Evolutionary conservation across 2,113 vertebrate genomes (phyloP), one percentile per base, ranked within the genome.

Genomic region (Excalfactoria chinensis): DNA sequence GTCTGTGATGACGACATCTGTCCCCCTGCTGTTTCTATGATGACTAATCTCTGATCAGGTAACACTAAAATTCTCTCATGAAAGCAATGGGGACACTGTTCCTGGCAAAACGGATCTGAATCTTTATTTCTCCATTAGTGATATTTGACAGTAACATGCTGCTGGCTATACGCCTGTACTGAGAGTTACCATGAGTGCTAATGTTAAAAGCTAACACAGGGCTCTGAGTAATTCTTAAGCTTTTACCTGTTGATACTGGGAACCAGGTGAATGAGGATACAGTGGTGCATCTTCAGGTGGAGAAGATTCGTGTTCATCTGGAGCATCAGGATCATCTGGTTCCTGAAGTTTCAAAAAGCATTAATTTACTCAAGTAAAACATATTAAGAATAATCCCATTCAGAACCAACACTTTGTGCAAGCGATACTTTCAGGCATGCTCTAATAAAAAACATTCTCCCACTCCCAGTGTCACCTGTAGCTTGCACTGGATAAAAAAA

Each of bases 231-330:
- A 49, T 4, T 64, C 35, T 59, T 59, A 35, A 70, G 62, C 28
- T 86, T 64, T 96, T 98, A 99, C 99, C 99, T 99, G 99, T 93
- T 99, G 99, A 98, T 98, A 99, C 91, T 99, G 99, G 85, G 99
- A 99, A 96, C 99, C 99, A 96, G 99, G 98, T 97, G 99, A 99
- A 97, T 99, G 98, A 17, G 99, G 99, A 96, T 99, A 99, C 77
- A 99, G 97, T 51, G 99, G 98, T 19, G 99, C 99, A 98, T 99
- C 99, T 97, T 99, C 99, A 67, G 99, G 99, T 79, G 99, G 99
- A 96, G 99, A 99, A 32, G 99, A 98, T 84, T 99, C 99, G 96
- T 99, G 99, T 97, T 99, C 99, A 93, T 99, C 99, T 46, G 99
- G 98, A 85, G 98, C 99, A 97, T 99, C 99, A 97, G 99, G 99